Evolutionary conservation across 2,113 vertebrate genomes (phyloP).

Genomic region (Sisor rabdophorus): DNA sequence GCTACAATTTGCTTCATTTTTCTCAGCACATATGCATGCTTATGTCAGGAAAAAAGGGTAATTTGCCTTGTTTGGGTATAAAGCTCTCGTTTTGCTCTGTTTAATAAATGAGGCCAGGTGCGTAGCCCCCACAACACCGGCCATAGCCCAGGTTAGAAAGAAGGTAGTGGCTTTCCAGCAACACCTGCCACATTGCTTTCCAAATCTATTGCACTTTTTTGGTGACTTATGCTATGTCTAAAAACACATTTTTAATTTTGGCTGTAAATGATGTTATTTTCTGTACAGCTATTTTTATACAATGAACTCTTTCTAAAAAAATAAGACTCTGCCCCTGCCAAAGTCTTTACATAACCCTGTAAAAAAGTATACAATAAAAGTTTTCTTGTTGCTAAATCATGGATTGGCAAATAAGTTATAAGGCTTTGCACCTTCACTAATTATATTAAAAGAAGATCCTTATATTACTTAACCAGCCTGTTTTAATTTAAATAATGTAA

Average conservation of each 20-base stretch:
- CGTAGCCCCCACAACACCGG: too few relatives aligned
- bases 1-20: too few relatives aligned
- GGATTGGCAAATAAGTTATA: background rate
- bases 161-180: too few relatives aligned
- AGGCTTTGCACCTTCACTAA: slow-evolving; percentile 23
- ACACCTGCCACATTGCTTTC: too few relatives aligned
- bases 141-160: too few relatives aligned
- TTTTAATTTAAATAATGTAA: background rate
- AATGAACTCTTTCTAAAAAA: background rate
- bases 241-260: background rate
- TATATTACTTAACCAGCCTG: background rate
- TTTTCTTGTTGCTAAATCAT: background rate
- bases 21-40: too few relatives aligned
- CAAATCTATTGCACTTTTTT: background rate
- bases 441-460: slow-evolving; percentile 13
- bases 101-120: too few relatives aligned
- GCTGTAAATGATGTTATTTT: background rate
- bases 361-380: background rate
- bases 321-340: background rate
- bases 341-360: background rate
- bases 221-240: background rate
- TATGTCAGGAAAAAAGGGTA: too few relatives aligned
- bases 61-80: too few relatives aligned
- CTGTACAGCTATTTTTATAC: background rate
- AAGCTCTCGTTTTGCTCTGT: too few relatives aligned